Base-by-base conservation (phyloP, 2,113 vertebrate genomes). In the Coturnix japonica region DNA sequence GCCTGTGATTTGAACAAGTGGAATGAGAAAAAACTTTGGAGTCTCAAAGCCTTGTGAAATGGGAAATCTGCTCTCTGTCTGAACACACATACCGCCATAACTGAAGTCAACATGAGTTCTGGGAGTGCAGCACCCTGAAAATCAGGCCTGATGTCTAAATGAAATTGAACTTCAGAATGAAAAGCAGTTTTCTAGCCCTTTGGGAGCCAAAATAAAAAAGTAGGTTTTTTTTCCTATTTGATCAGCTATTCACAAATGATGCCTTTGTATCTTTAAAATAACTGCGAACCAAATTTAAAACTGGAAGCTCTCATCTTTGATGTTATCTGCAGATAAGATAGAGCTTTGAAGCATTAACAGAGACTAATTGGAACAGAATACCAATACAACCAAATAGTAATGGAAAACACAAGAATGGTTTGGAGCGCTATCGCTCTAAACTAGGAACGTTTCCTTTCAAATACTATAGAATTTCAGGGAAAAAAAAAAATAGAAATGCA, bases 241-340 rank as follows among this genome's bases (percentile, higher is more conserved):
- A 98, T 97, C 96, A 97, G 66, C 91, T 97, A 97, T 96, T 97
- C 96, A 97, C 91, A 96, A 97, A 96, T 97, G 81, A 97, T 96
- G 89, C 63, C 95, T 97, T 97, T 97, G 90, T 97, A 93, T 95
- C 89, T 95, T 96, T 96, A 96, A 97, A 97, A 97, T 94, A 95
- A 95, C 93, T 97, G 85, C 93, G 96, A 97, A 97, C 87, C 92
- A 97, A 96, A 96, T 91, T 95, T 92, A 95, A 97, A 95, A 88
- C 80, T 94, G 65, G 94, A 92, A 95, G 95, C 93, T 97, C 93
- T 97, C 96, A 96, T 97, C 95, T 97, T 97, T 97, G 96, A 97
- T 97, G 95, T 96, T 96, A 96, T 97, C 95, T 96, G 71, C 90
- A 92, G 96, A 97, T 97, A 96, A 97, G 95, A 96, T 44, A 95